These are phyloP conservation scores for Tineola bisselliella DNA, from an alignment of 2,888 invertebrate species.

Conservation along the genomic window DNA sequence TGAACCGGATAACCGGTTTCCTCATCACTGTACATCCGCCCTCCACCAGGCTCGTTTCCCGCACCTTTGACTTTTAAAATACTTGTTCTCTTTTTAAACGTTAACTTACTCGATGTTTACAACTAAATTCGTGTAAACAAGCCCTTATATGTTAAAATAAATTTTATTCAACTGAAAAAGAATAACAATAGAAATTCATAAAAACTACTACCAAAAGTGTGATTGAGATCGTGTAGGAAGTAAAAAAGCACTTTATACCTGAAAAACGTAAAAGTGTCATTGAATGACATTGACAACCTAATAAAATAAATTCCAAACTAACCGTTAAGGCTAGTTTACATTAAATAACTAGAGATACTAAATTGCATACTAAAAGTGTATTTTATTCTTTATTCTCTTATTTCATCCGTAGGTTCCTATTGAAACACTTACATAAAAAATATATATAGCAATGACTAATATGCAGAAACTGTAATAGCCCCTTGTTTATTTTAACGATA, in stretches of 20 bases:
- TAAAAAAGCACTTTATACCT: neutral
- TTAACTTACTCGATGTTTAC: neutral
- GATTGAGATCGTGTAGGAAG: neutral
- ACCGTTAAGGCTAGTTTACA: neutral
- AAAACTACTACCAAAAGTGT: neutral
- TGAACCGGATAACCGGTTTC: constrained; percentile 28
- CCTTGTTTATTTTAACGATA: too few relatives aligned
- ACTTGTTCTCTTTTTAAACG: neutral
- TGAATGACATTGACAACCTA: neutral
- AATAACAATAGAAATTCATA: too few relatives aligned
- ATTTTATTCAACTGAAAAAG: too few relatives aligned
- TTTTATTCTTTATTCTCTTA: too few relatives aligned
- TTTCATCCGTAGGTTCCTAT: too few relatives aligned
- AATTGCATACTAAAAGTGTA: neutral
- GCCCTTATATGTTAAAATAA: too few relatives aligned
- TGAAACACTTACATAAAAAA: too few relatives aligned
- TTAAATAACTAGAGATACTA: neutral
- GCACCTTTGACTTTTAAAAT: constrained; percentile 9
- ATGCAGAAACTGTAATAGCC: too few relatives aligned
- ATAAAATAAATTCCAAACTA: neutral
- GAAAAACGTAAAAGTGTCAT: neutral
- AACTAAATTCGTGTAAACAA: neutral
- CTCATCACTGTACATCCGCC: constrained; percentile 24
- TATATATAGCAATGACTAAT: too few relatives aligned
- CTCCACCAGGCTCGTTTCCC: constrained; percentile 22